Evolutionary conservation across 2,113 vertebrate species (phyloP).

Genomic region (Arenaria interpres): DNA sequence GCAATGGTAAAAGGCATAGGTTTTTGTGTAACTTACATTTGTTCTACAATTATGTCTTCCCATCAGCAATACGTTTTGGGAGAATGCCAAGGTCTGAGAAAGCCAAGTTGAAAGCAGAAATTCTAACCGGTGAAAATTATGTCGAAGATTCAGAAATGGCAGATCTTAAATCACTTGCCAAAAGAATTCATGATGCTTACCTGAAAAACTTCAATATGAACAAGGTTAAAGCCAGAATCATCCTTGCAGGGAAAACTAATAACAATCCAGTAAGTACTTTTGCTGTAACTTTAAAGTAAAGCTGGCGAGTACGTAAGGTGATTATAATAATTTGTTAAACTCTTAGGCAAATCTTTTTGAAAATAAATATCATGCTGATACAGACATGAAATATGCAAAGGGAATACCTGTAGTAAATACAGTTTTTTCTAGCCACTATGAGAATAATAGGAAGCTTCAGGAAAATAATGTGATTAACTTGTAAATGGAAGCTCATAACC

Average conservation of each 20-base stretch:
- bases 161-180: slow-evolving; percentile 92
- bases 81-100: slow-evolving; percentile 98
- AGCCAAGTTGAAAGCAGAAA: slow-evolving; percentile 94
- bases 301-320: background rate
- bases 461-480: background rate
- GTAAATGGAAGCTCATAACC: background rate
- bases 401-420: background rate
- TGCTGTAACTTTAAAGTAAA: background rate
- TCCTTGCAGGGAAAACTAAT: slow-evolving; percentile 93
- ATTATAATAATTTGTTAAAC: background rate
- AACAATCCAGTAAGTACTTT: slow-evolving; percentile 86
- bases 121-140: slow-evolving; percentile 86
- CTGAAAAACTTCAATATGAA: slow-evolving; percentile 99
- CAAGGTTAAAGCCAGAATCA: slow-evolving; percentile 93
- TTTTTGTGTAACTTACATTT: background rate
- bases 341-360: background rate
- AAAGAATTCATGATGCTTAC: slow-evolving; percentile 94
- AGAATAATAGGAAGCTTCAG: background rate
- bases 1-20: background rate
- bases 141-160: slow-evolving; percentile 83
- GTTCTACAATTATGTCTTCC: background rate
- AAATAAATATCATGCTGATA: background rate
- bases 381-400: background rate
- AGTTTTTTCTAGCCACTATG: background rate
- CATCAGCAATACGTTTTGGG: slow-evolving; percentile 93